Percentiles rank a stretch among this genome's conserved stretches.
phyloP scores from a whole-genome alignment of 23 tunicate genomes.

The Phallusia fumigata region DNA sequence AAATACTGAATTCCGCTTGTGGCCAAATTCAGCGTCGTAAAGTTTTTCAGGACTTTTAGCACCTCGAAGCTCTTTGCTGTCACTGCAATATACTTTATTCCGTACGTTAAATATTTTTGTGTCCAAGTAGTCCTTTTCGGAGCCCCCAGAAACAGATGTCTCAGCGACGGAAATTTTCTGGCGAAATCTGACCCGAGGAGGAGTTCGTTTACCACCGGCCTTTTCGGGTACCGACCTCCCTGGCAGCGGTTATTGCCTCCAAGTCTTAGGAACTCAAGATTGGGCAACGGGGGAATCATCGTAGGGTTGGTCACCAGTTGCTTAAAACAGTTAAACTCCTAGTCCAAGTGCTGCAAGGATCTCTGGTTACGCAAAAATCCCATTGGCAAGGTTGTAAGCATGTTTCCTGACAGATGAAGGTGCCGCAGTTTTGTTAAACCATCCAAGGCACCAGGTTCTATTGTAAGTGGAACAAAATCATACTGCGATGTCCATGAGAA shows the following conservation, averaged over 20 bases:
- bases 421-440: neutral
- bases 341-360: neutral
- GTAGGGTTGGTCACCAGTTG: neutral
- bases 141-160: no score
- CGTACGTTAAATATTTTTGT: neutral
- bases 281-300: neutral
- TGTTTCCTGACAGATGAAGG: neutral
- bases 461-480: neutral
- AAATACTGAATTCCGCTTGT: slow-evolving; percentile 3
- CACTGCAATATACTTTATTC: neutral
- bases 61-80: slow-evolving; percentile 14
- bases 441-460: neutral
- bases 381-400: neutral
- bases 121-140: no score
- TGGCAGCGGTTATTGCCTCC: neutral
- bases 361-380: neutral
- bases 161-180: no score
- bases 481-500: neutral
- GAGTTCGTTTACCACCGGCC: no score
- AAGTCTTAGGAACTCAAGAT: neutral
- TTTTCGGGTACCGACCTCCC: no score
- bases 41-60: neutral
- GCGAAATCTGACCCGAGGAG: no score
- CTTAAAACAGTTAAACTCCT: neutral
- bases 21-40: neutral